Evolutionary conservation across 2,888 invertebrate genomes (phyloP).

Genomic region (Pasiphila rectangulata): DNA sequence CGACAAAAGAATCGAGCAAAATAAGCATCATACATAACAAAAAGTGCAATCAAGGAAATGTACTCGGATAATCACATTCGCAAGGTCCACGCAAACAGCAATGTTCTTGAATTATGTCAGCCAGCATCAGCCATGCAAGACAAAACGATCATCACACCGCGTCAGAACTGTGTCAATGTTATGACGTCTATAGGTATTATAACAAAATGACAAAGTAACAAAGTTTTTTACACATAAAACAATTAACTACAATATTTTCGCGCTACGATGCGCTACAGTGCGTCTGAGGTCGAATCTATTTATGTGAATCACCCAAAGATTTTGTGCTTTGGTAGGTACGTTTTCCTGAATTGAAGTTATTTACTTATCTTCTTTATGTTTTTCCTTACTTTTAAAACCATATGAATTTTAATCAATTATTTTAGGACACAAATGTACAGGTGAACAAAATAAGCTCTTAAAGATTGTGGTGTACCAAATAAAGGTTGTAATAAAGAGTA

Average conservation of each 20-base stretch:
- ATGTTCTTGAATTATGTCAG: conserved; percentile 39
- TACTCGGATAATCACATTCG: conserved; percentile 41
- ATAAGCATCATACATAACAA: conserved; percentile 15
- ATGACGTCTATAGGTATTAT: conserved; percentile 46
- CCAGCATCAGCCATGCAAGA: conserved; percentile 45
- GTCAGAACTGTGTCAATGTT: conserved; percentile 75
- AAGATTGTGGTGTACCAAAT: no score
- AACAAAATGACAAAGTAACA: conserved; percentile 56
- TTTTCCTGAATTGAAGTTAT: conserved; percentile 21
- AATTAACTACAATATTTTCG: conserved; percentile 65
- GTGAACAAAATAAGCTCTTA: no score
- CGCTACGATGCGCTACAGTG: conserved; percentile 76
- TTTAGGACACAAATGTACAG: no score
- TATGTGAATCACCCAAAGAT: conserved; percentile 42
- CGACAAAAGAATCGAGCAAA: conserved; percentile 11
- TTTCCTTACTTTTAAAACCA: no score
- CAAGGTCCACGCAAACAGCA: conserved; percentile 41
- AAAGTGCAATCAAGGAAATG: conserved; percentile 46
- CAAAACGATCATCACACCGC: conserved; percentile 41
- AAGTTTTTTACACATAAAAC: conserved; percentile 52
- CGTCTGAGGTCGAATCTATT: conserved; percentile 64
- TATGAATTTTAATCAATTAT: no score
- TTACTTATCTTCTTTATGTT: conserved; percentile 2
- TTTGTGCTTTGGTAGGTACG: conserved; percentile 18
- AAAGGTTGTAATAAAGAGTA: no score